Conservation (phyloP, 2,797 vertebrate species). For the Sebastes kiyomatsui region DNA sequence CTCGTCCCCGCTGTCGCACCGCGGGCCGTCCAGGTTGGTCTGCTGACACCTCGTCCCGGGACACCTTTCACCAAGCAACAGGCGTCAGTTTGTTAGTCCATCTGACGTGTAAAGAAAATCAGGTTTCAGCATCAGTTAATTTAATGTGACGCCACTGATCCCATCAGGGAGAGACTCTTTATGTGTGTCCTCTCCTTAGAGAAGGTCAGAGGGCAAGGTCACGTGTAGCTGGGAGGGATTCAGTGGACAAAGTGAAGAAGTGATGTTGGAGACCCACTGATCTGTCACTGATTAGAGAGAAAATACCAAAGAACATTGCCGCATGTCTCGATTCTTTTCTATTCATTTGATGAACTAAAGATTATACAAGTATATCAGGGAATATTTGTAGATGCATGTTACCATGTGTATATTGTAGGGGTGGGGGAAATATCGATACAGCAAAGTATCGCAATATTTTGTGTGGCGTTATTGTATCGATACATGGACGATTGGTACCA, state of each 20-base stretch:
- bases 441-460: no score
- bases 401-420: background rate
- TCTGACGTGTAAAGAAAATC: slow-evolving; percentile 59
- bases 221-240: background rate
- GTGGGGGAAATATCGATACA: no score
- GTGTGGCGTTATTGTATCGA: no score
- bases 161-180: slow-evolving; percentile 1
- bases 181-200: background rate
- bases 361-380: background rate
- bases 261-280: background rate
- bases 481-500: no score
- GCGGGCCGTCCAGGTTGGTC: slow-evolving; percentile 84
- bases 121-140: slow-evolving; percentile 46
- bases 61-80: slow-evolving; percentile 85
- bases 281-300: background rate
- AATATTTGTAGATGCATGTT: background rate
- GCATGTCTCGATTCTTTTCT: background rate
- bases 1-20: slow-evolving; percentile 83
- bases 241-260: background rate
- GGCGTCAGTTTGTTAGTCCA: slow-evolving; percentile 65
- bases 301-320: background rate
- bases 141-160: background rate
- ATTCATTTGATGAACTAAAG: background rate
- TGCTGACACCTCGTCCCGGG: slow-evolving; percentile 91
- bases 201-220: background rate